Base-by-base conservation (phyloP, 2,797 vertebrate species). In the Nyctalus aviator region DNA sequence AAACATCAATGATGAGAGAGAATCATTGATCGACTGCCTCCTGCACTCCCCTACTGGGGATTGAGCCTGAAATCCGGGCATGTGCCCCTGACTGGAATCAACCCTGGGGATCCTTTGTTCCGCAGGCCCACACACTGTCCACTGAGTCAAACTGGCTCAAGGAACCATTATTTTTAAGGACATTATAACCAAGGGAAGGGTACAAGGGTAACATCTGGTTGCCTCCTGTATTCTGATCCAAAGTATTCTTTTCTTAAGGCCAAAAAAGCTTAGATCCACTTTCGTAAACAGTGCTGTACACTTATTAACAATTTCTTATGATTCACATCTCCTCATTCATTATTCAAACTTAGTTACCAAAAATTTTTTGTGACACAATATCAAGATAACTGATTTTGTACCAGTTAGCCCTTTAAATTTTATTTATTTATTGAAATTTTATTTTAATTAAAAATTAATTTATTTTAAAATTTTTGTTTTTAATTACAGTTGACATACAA, bases 191-290 rank as follows among this genome's bases (percentile, higher is more conserved):
- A 90, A 82, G 46, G 66, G 35, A 73, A 13, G 8, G 12, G 35
- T 21, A 41, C 6, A 32, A 78, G 68, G 50, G 37, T 37, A 68
- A 55, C 35, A 87, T 21, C 9, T 82, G 32, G 44, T 69, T 50
- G 14, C 71, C 57, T 75, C 46, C 57, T 88, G 75, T 64, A 68
- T 57, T 91, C 23, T 59, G 50, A 62, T 57, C 71, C 6, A 66
- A 76, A 93, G 73, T 76, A 68, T 5, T 12, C 46, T 41, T 88
- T 91, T 82, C 69, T 93, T 30, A 37, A 83, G 44, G 84, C 82
- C 59, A 13, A 50, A 59, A 81, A 41, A 77, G 81, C 23, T 84
- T 71, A 66, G 25, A 13, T 46, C 14, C 13, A 50, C 57, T 93
- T 82, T 81, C 4, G 12, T 76, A 64, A 88, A 73, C 21, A 82